These are phyloP conservation scores for Drosophila ambigua DNA, from an alignment of 1,140 invertebrate genomes.

Conservation along the genomic window DNA sequence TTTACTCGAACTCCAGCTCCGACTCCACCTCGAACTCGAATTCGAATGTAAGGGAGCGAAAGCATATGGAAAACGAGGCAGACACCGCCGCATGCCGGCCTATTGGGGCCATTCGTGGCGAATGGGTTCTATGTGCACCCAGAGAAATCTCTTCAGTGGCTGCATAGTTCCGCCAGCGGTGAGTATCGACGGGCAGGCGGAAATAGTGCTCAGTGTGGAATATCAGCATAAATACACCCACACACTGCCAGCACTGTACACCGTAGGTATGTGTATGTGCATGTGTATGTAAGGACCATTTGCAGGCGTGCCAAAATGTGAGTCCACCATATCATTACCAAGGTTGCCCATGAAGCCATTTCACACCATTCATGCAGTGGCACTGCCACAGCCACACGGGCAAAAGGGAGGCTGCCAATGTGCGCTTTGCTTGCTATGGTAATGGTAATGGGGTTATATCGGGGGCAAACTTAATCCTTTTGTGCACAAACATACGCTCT, in stretches of 20 bases:
- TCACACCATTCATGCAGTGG: no score
- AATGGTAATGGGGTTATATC: conserved; percentile 10
- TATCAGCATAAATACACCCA: conserved; percentile 23
- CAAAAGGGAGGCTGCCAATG: no score
- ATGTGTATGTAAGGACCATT: no score
- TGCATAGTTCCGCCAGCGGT: not conserved
- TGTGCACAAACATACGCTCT: conserved; percentile 70
- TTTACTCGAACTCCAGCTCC: conserved; percentile 13
- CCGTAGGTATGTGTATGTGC: no score
- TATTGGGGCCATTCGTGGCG: conserved; percentile 16
- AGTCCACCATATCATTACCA: no score
- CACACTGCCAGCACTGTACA: no score
- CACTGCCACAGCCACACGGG: no score
- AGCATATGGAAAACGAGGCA: not conserved
- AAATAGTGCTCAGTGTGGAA: conserved; percentile 7
- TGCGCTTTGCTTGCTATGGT: no score
- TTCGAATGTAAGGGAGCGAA: conserved; percentile 3
- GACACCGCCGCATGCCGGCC: not conserved
- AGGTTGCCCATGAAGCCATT: no score
- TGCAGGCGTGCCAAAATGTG: no score
- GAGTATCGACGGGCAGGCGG: no score
- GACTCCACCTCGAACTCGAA: not conserved
- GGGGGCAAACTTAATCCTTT: conserved; percentile 72
- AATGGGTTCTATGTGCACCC: conserved; percentile 30
- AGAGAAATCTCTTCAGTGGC: not conserved